These are phyloP conservation scores for Brachionus angularis DNA, from an alignment of 1,140 invertebrate genomes.

Conservation along the genomic window DNA sequence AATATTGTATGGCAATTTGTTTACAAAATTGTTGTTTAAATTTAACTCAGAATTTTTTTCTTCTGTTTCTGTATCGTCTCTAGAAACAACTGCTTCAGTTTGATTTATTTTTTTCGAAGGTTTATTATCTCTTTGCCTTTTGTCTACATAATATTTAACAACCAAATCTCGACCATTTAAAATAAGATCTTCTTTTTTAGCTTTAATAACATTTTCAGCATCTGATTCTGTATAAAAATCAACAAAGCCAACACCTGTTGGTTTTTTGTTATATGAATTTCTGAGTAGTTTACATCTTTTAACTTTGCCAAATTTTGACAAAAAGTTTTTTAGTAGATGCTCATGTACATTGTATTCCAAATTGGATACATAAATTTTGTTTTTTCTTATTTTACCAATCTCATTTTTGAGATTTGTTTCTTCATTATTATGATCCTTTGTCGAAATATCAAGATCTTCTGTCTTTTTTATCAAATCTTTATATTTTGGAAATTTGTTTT, in stretches of 20 bases:
- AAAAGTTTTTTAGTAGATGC: conserved; percentile 32
- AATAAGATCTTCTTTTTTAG: neutral
- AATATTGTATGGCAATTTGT: conserved; percentile 26
- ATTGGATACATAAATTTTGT: conserved; percentile 21
- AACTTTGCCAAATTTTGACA: conserved; percentile 7
- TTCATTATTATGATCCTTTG: too few relatives aligned
- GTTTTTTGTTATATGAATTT: neutral
- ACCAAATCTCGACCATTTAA: neutral
- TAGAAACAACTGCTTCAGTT: neutral
- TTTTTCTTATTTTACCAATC: too few relatives aligned
- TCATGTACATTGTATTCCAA: conserved; percentile 37
- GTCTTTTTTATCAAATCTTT: too few relatives aligned
- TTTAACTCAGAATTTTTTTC: neutral
- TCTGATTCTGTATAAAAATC: neutral
- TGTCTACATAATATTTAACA: conserved; percentile 1
- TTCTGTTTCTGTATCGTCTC: too few relatives aligned
- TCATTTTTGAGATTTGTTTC: too few relatives aligned
- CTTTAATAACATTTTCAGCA: conserved; percentile 12
- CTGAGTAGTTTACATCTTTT: conserved; percentile 19
- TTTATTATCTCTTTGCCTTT: too few relatives aligned
- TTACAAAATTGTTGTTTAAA: neutral
- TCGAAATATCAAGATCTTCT: too few relatives aligned
- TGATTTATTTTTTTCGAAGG: too few relatives aligned
- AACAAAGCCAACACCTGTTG: conserved; percentile 23
- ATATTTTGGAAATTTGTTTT: too few relatives aligned